A percentile compares a stretch with the other conserved stretches of the same genome.
Conservation (phyloP, 2,113 vertebrate genomes). For the Xenopus tropicalis region UCB_Xtro_10.0 CM004444.2:26939001-26939500, state of each 20-base stretch:
- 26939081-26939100: conserved; percentile 34
- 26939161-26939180: conserved; percentile 47
- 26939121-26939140: conserved; percentile 62
- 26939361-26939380: no score
- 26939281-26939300: conserved; percentile 59
- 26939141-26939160: conserved; percentile 51
- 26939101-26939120: conserved; percentile 48
- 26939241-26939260: conserved; percentile 70
- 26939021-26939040: conserved; percentile 12
- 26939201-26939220: conserved; percentile 62
- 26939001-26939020: conserved; percentile 34
- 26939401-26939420: no score
- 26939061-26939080: conserved; percentile 33
- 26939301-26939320: conserved; percentile 49
- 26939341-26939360: no score
- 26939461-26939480: no score
- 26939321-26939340: no score
- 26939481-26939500: no score
- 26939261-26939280: conserved; percentile 65
- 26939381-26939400: no score
- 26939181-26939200: conserved; percentile 49
- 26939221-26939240: conserved; percentile 56
- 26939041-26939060: conserved; percentile 13
- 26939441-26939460: no score
- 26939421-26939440: no score